phyloP scores from a whole-genome alignment of 2,113 vertebrate species.

The Nyctereutes procyonoides region DNA sequence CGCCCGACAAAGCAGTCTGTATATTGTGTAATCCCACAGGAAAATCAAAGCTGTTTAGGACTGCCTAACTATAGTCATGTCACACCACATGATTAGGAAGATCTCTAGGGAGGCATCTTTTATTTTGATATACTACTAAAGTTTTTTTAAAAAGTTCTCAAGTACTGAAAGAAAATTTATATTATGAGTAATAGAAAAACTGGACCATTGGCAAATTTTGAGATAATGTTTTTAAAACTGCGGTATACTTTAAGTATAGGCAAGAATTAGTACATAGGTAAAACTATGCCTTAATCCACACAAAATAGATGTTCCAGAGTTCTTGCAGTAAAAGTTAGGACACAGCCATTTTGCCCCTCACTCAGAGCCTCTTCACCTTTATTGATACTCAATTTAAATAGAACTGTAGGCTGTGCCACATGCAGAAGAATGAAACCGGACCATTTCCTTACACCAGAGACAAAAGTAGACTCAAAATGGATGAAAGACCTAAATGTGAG shows the following conservation, averaged over 20 bases:
- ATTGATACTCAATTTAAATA: neutral
- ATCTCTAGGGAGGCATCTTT: neutral
- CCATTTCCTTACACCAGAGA: neutral
- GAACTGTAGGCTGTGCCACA: neutral
- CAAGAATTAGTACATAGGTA: neutral
- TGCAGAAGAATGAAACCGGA: neutral
- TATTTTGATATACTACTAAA: neutral
- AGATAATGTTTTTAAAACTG: neutral
- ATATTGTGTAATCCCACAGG: neutral
- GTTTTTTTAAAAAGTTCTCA: neutral
- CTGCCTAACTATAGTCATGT: neutral
- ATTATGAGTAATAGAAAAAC: neutral
- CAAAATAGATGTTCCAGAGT: neutral
- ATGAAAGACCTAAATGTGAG: neutral
- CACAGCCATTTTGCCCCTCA: neutral
- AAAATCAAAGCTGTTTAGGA: slow-evolving; percentile 15
- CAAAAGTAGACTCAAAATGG: neutral
- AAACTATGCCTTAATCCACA: neutral
- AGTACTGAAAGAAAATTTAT: neutral
- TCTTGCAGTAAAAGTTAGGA: neutral
- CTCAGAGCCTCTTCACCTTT: neutral
- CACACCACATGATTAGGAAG: neutral
- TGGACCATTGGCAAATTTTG: neutral
- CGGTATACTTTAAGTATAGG: neutral
- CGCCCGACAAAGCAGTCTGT: neutral